phyloP scores from a whole-genome alignment of 1,140 invertebrate species.

The Tribolium madens region DNA sequence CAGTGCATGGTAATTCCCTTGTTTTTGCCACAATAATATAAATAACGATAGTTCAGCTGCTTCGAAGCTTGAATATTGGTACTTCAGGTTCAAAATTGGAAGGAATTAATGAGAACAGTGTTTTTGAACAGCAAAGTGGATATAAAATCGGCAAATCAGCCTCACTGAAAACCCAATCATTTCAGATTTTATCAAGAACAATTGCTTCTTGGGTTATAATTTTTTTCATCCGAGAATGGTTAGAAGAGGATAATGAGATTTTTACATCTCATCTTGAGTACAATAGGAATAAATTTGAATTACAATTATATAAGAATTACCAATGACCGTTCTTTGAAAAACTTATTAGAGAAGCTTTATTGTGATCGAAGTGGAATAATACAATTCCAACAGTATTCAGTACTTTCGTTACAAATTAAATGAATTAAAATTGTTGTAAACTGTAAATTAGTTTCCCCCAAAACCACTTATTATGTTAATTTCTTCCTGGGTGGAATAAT shows the following conservation, averaged over 20 bases:
- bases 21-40: constrained; percentile 4
- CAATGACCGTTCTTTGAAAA: background rate
- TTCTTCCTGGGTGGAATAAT: background rate
- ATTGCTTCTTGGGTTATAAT: background rate
- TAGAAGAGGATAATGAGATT: background rate
- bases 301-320: background rate
- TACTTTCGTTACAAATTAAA: background rate
- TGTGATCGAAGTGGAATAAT: background rate
- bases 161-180: background rate
- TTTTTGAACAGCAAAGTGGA: background rate
- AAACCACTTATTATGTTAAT: background rate
- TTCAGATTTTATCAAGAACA: background rate
- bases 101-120: background rate
- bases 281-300: background rate
- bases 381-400: too few species aligned
- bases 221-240: background rate
- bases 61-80: background rate
- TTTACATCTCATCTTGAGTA: background rate
- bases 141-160: background rate
- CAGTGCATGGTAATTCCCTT: background rate
- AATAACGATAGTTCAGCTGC: background rate
- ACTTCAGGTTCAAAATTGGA: background rate
- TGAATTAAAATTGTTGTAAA: background rate
- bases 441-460: background rate
- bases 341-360: background rate